phyloP scores from a whole-genome alignment of 2,797 vertebrate species.

The Mormyrus proboscirostris region DNA sequence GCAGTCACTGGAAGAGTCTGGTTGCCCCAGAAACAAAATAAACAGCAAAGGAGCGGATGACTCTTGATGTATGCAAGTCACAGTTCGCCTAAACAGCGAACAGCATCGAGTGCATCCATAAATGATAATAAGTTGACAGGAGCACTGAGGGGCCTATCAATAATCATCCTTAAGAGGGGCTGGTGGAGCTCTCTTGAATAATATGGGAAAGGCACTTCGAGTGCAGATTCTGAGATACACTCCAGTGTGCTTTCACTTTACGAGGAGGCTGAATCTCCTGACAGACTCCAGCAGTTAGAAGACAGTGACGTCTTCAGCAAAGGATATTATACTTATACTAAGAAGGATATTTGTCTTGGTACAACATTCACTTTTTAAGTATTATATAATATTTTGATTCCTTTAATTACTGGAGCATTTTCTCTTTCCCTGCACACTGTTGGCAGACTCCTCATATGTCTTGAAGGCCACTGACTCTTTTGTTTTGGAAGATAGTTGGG shows the following conservation, averaged over 20 bases:
- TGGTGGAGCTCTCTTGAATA: neutral
- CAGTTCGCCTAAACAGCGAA: neutral
- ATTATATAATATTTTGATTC: neutral
- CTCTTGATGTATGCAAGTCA: neutral
- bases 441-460: neutral
- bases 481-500: neutral
- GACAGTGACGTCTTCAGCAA: neutral
- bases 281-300: neutral
- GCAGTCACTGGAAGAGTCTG: neutral
- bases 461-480: neutral
- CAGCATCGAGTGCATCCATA: neutral
- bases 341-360: neutral
- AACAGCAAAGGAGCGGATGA: neutral
- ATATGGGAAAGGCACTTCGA: neutral
- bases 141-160: neutral
- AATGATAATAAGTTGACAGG: constrained; percentile 9
- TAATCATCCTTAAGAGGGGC: neutral
- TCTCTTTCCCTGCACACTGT: neutral
- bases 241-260: neutral
- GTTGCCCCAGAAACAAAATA: neutral
- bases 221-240: neutral
- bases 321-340: neutral
- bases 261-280: neutral
- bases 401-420: neutral
- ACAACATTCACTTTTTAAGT: neutral